phyloP scores from a whole-genome alignment of 2,888 invertebrate species.

The Serrognathus titanus region DNA sequence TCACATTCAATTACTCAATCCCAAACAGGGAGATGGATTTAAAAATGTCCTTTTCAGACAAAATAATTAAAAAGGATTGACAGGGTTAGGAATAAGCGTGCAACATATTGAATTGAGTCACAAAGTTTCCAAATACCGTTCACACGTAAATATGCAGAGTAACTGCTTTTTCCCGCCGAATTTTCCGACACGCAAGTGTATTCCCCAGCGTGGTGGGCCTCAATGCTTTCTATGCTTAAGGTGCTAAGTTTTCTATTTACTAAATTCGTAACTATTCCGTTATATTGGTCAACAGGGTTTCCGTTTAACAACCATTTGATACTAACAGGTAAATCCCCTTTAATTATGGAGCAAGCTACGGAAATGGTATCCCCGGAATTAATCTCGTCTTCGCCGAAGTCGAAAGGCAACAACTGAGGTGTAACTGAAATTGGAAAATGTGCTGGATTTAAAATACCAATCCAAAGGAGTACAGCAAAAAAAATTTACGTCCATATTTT shows the following conservation, averaged over 20 bases:
- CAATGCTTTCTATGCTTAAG: slow-evolving; percentile 67
- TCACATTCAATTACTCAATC: no score
- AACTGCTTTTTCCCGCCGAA: slow-evolving; percentile 61
- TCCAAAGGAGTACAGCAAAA: no score
- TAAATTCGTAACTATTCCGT: slow-evolving; percentile 11
- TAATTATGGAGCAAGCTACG: slow-evolving; percentile 64
- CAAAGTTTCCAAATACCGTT: slow-evolving; percentile 23
- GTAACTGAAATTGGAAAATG: slow-evolving; percentile 57
- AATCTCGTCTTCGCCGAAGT: slow-evolving; percentile 59
- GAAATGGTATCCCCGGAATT: slow-evolving; percentile 67
- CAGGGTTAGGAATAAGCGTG: neutral
- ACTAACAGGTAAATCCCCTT: slow-evolving; percentile 67
- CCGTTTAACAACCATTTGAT: slow-evolving; percentile 67
- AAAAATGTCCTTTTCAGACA: no score
- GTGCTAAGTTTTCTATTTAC: slow-evolving; percentile 48
- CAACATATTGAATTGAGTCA: slow-evolving; percentile 36
- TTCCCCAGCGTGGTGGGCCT: slow-evolving; percentile 66
- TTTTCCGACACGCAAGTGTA: slow-evolving; percentile 71
- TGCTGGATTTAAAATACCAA: no score
- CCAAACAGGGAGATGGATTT: no score
- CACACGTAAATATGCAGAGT: slow-evolving; percentile 21
- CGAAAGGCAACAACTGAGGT: slow-evolving; percentile 69
- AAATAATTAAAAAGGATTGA: no score
- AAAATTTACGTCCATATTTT: no score
- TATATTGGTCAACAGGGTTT: slow-evolving; percentile 4